Conservation (phyloP, 2,797 vertebrate genomes). For the Sebastes dallii region DNA sequence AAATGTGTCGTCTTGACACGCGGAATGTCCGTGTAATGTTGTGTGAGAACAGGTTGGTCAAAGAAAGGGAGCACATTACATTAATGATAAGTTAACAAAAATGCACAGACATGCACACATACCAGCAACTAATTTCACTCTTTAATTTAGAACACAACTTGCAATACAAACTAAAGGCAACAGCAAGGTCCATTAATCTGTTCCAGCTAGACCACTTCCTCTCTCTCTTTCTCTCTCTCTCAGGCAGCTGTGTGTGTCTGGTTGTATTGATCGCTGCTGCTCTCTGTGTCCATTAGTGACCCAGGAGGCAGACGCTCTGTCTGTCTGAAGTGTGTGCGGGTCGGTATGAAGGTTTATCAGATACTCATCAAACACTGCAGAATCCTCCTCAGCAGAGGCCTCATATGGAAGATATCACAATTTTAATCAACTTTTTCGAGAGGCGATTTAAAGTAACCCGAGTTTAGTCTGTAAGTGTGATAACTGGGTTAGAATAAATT, state of each 20-base stretch:
- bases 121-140: background rate
- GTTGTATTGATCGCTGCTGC: slow-evolving; percentile 79
- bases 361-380: slow-evolving; percentile 49
- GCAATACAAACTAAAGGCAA: slow-evolving; percentile 56
- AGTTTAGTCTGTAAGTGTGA: background rate
- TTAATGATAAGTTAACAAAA: background rate
- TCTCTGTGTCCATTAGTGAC: slow-evolving; percentile 83
- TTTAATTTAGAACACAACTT: slow-evolving; percentile 6
- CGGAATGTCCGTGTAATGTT: too few relatives aligned
- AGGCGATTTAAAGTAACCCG: background rate
- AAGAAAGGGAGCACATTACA: background rate
- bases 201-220: slow-evolving; percentile 48
- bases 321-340: slow-evolving; percentile 57
- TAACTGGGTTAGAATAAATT: background rate
- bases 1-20: too few relatives aligned
- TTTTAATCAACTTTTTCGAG: background rate
- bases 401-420: slow-evolving; percentile 36
- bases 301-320: slow-evolving; percentile 81
- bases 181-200: slow-evolving; percentile 50
- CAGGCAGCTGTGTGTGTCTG: slow-evolving; percentile 73
- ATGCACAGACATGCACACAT: background rate
- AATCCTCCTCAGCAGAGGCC: slow-evolving; percentile 24
- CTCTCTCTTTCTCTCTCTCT: slow-evolving; percentile 17
- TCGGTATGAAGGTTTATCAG: slow-evolving; percentile 49
- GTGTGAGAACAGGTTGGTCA: too few relatives aligned